Evolutionary conservation across 2,113 vertebrate genomes (phyloP).

Genomic region (Pelvicachromis taeniatus): DNA sequence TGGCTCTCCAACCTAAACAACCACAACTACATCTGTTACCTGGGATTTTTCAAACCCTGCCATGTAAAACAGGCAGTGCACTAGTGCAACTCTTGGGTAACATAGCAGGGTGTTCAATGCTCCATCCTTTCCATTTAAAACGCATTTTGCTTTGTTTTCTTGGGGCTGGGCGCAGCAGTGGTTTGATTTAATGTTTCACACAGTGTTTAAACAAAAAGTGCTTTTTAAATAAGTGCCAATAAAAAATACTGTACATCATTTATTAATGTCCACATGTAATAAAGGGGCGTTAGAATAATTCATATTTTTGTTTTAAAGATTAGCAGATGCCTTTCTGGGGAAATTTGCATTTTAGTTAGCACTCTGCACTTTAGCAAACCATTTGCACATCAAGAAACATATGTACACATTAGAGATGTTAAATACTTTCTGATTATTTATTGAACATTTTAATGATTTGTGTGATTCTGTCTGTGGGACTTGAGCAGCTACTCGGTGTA

Average conservation of each 20-base stretch:
- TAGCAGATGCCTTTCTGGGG: not conserved
- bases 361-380: not conserved
- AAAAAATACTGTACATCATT: not conserved
- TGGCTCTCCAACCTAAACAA: conserved; percentile 72
- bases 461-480: not conserved
- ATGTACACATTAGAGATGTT: not conserved
- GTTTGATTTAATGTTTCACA: not conserved
- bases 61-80: not conserved
- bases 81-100: not conserved
- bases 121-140: not conserved
- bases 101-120: not conserved
- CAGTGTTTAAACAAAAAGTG: not conserved
- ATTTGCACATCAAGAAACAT: not conserved
- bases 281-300: not conserved
- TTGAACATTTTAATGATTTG: not conserved
- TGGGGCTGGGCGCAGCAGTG: not conserved
- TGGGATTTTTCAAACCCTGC: not conserved
- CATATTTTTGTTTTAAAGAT: not conserved
- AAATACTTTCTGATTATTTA: not conserved
- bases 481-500: not conserved
- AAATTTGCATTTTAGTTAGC: not conserved
- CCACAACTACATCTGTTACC: not conserved
- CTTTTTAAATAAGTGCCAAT: not conserved
- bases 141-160: not conserved
- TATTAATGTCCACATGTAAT: not conserved